A percentile compares a stretch with the other conserved stretches of the same genome.
phyloP scores from a whole-genome alignment of 2,888 invertebrate species.

The Harpagoxenus sublaevis region DNA sequence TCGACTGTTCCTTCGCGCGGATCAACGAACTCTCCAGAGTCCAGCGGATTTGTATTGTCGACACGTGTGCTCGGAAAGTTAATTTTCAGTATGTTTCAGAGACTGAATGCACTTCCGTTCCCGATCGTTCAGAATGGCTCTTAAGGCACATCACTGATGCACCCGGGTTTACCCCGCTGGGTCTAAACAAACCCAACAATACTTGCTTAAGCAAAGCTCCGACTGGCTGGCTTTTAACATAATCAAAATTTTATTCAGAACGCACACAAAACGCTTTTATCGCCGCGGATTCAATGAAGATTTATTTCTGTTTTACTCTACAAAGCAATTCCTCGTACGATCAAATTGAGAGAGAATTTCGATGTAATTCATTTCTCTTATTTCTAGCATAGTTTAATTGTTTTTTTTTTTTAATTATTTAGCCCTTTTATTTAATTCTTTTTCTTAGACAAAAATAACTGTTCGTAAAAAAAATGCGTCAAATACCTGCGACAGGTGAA shows the following conservation, averaged over 20 bases:
- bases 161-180: neutral
- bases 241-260: neutral
- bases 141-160: slow-evolving; percentile 8
- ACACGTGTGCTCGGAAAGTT: slow-evolving; percentile 43
- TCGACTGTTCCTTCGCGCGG: slow-evolving; percentile 26
- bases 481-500: slow-evolving; percentile 83
- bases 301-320: neutral
- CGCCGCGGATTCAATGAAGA: neutral
- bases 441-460: neutral
- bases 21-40: slow-evolving; percentile 60
- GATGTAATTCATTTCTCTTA: neutral
- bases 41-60: slow-evolving; percentile 28
- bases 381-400: neutral
- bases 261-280: neutral
- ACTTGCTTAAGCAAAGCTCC: neutral
- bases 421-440: neutral
- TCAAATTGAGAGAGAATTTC: neutral
- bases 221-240: neutral
- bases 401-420: neutral
- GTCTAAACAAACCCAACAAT: neutral
- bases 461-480: neutral
- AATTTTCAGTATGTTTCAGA: slow-evolving; percentile 27
- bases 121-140: slow-evolving; percentile 3
- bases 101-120: slow-evolving; percentile 1
- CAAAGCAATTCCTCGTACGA: neutral